phyloP scores from a whole-genome alignment of 1,140 invertebrate species.

The Aphelenchoides fujianensis region DNA sequence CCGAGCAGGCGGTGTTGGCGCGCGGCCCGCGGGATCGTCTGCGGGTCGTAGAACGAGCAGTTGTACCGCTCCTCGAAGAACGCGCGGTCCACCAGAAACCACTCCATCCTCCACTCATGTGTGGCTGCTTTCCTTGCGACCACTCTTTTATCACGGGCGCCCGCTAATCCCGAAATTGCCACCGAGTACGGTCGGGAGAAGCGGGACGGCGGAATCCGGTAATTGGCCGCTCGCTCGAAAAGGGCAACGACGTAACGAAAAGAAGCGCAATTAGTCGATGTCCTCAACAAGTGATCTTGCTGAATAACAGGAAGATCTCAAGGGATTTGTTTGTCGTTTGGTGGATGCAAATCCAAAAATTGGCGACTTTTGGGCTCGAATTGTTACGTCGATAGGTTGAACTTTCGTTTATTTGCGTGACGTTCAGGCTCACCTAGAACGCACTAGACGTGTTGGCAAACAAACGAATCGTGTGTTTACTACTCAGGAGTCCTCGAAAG shows the following conservation, averaged over 20 bases:
- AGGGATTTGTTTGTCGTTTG: too few species aligned
- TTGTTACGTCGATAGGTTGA: too few species aligned
- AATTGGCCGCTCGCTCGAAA: not conserved
- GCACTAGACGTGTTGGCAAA: too few species aligned
- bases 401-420: too few species aligned
- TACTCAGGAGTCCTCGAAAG: too few species aligned
- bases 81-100: constrained; percentile 23
- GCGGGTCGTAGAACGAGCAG: constrained; percentile 32
- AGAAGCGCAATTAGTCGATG: not conserved
- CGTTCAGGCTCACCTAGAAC: too few species aligned
- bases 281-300: too few species aligned
- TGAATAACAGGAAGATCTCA: too few species aligned
- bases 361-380: too few species aligned
- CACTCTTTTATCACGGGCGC: not conserved
- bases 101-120: constrained; percentile 22
- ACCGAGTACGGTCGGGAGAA: not conserved
- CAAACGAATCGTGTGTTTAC: too few species aligned
- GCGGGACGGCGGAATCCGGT: too few species aligned
- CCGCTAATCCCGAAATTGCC: not conserved
- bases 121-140: not conserved
- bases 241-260: not conserved
- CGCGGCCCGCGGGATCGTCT: constrained; percentile 28
- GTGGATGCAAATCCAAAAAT: too few species aligned
- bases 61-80: constrained; percentile 39
- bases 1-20: constrained; percentile 34